phyloP scores from a whole-genome alignment of 2,888 invertebrate genomes.

The Hylaea fasciaria region DNA sequence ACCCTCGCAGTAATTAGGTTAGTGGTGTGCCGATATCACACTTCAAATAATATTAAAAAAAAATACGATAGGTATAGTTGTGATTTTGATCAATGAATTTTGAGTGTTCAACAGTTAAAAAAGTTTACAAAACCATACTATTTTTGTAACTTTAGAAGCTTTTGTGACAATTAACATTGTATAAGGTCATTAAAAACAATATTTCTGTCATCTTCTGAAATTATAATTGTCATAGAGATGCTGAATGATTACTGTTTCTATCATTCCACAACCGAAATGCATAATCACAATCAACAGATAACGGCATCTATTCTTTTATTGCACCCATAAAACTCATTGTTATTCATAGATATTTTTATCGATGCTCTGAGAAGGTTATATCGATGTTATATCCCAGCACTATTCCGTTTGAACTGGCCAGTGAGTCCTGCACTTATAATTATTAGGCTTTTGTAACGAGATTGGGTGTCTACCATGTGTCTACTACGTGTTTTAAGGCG shows the following conservation, averaged over 20 bases:
- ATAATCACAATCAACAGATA: background rate
- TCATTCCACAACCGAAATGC: background rate
- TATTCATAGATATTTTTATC: slow-evolving; percentile 35
- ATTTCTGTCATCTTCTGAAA: too few species aligned
- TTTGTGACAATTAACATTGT: too few species aligned
- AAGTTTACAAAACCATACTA: too few species aligned
- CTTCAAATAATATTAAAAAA: background rate
- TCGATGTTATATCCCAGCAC: slow-evolving; percentile 30
- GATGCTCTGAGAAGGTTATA: slow-evolving; percentile 27
- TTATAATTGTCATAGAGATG: too few species aligned
- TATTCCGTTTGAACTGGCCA: slow-evolving; percentile 38
- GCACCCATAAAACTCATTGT: background rate
- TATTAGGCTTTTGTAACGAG: slow-evolving; percentile 68
- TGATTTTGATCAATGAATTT: too few species aligned
- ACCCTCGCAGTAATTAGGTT: slow-evolving; percentile 21
- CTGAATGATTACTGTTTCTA: background rate
- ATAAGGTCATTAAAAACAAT: too few species aligned
- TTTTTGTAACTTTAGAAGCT: too few species aligned
- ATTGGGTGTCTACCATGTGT: slow-evolving; percentile 7
- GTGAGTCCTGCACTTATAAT: slow-evolving; percentile 62
- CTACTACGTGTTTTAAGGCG: background rate
- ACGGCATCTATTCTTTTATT: background rate
- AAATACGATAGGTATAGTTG: too few species aligned
- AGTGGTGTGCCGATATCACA: slow-evolving; percentile 9
- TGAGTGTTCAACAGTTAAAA: too few species aligned